Evolutionary conservation across 1,140 invertebrate species (phyloP).

Genomic region (Danaus melanippus): DNA sequence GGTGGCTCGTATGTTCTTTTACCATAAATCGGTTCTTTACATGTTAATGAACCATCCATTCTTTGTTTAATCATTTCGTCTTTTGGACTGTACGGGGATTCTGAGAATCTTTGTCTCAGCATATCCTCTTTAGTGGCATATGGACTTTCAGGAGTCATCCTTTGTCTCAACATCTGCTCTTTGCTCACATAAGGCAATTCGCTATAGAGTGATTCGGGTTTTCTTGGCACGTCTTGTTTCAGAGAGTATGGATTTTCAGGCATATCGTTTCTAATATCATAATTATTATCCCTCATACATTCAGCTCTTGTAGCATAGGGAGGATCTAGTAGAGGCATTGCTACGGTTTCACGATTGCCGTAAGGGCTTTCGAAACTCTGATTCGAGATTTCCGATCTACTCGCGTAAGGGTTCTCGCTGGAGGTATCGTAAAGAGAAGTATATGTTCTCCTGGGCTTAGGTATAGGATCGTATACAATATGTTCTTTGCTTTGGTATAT

Average conservation of each 20-base stretch:
- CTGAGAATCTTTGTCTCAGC: slow-evolving; percentile 62
- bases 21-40: slow-evolving; percentile 55
- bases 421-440: slow-evolving; percentile 59
- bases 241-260: slow-evolving; percentile 54
- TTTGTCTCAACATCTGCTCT: slow-evolving; percentile 62
- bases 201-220: slow-evolving; percentile 45
- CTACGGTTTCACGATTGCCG: slow-evolving; percentile 48
- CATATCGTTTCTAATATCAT: slow-evolving; percentile 42
- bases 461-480: slow-evolving; percentile 64
- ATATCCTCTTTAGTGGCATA: slow-evolving; percentile 70
- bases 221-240: slow-evolving; percentile 51
- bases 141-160: slow-evolving; percentile 56
- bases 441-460: slow-evolving; percentile 67
- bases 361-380: slow-evolving; percentile 60
- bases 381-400: slow-evolving; percentile 55
- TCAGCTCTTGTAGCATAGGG: slow-evolving; percentile 48
- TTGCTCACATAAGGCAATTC: slow-evolving; percentile 68
- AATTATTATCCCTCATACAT: slow-evolving; percentile 47
- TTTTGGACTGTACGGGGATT: slow-evolving; percentile 67
- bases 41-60: slow-evolving; percentile 43
- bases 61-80: slow-evolving; percentile 64
- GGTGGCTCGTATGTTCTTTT: slow-evolving; percentile 65
- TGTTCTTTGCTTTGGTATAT: slow-evolving; percentile 67
- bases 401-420: slow-evolving; percentile 60
- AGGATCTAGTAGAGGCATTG: slow-evolving; percentile 53